Conservation (phyloP, 2,113 vertebrate species). For the Salvator merianae region DNA sequence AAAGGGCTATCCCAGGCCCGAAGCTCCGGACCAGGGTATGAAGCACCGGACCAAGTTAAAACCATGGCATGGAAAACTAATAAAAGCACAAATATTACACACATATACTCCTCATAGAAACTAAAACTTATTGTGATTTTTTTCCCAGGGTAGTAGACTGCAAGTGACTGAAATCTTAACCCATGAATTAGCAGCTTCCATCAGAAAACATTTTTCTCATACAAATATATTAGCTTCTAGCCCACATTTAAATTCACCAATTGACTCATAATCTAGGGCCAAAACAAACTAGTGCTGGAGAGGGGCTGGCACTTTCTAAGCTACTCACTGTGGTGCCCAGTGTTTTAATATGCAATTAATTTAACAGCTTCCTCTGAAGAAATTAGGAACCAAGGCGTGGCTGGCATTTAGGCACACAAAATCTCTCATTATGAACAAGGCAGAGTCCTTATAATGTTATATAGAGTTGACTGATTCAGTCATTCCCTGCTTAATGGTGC, state of each 20-base stretch:
- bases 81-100: too few species aligned
- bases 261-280: neutral
- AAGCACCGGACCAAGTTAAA: too few species aligned
- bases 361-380: constrained; percentile 21
- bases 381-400: constrained; percentile 13
- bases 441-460: neutral
- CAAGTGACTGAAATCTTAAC: neutral
- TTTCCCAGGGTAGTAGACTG: neutral
- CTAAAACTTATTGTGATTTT: neutral
- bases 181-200: neutral
- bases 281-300: neutral
- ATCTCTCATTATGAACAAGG: constrained; percentile 27
- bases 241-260: neutral
- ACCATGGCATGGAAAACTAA: too few species aligned
- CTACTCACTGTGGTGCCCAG: constrained; percentile 3
- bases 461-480: constrained; percentile 19
- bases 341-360: constrained; percentile 37
- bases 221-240: neutral
- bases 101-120: too few species aligned
- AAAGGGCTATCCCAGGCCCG: too few species aligned
- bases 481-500: constrained; percentile 25
- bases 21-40: too few species aligned
- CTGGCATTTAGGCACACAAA: constrained; percentile 32
- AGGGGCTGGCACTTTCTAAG: neutral
- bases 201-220: neutral